Evolutionary conservation across 2,888 invertebrate genomes (phyloP).

Genomic region (Patella caerulea): DNA sequence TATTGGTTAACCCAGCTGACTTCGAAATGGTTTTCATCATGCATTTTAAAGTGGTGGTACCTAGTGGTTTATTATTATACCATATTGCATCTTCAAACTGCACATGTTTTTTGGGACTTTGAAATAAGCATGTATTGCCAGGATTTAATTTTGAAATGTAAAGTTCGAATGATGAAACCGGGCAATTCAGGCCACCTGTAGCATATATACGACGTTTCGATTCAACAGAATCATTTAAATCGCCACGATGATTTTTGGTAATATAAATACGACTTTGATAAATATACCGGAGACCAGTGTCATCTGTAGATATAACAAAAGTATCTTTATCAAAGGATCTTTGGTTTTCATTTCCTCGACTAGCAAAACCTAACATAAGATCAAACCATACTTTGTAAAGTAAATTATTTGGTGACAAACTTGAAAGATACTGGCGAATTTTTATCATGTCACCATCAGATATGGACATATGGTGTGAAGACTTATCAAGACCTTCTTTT

Average conservation of each 20-base stretch:
- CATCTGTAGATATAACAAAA: too few species aligned
- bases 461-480: not conserved
- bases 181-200: not conserved
- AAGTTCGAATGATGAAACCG: too few species aligned
- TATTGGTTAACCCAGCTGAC: too few species aligned
- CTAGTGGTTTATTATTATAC: too few species aligned
- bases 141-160: too few species aligned
- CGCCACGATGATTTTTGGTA: not conserved
- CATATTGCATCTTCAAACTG: too few species aligned
- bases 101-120: too few species aligned
- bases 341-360: not conserved
- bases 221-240: constrained; percentile 15
- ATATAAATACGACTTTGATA: not conserved
- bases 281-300: not conserved
- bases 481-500: too few species aligned
- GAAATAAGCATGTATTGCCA: too few species aligned
- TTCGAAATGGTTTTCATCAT: too few species aligned
- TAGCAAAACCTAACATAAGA: not conserved
- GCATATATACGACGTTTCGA: constrained; percentile 26
- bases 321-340: not conserved
- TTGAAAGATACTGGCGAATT: not conserved
- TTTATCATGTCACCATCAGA: not conserved
- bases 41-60: too few species aligned
- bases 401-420: not conserved
- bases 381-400: not conserved